Evolutionary conservation across 2,113 vertebrate genomes (phyloP).

Genomic region (Recurvirostra avosetta): DNA sequence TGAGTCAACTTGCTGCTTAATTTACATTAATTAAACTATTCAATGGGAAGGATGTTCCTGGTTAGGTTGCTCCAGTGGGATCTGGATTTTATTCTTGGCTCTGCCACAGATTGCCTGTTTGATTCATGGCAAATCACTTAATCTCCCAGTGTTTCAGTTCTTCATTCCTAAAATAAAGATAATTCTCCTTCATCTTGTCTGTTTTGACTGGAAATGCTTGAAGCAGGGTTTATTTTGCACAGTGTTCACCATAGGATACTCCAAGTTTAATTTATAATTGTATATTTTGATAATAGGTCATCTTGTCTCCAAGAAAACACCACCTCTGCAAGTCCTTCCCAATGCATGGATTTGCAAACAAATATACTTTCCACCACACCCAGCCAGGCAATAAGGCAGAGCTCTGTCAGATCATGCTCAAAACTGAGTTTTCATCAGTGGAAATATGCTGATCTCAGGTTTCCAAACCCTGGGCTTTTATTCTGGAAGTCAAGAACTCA

Average conservation of each 20-base stretch:
- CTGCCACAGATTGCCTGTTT: neutral
- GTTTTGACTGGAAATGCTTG: neutral
- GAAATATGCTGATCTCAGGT: neutral
- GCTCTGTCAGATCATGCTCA: neutral
- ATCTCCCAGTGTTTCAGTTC: neutral
- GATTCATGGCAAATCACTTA: neutral
- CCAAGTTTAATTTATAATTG: neutral
- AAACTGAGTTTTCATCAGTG: neutral
- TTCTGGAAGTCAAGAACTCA: neutral
- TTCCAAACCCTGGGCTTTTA: neutral
- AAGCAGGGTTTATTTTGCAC: neutral
- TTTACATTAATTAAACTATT: conserved; percentile 53
- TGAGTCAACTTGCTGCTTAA: conserved; percentile 21
- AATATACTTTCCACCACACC: neutral
- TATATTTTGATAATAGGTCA: neutral
- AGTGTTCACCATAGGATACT: neutral
- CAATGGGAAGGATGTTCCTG: conserved; percentile 39
- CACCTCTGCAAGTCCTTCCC: neutral
- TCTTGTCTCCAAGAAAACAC: neutral
- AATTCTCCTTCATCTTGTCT: neutral
- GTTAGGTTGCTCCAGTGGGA: conserved; percentile 14
- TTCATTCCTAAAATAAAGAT: neutral
- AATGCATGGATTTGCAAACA: neutral
- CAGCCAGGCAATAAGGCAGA: neutral
- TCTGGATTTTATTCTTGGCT: conserved; percentile 28